Conservation (phyloP, 2,888 invertebrate species). For the Neoascia interrupta region DNA sequence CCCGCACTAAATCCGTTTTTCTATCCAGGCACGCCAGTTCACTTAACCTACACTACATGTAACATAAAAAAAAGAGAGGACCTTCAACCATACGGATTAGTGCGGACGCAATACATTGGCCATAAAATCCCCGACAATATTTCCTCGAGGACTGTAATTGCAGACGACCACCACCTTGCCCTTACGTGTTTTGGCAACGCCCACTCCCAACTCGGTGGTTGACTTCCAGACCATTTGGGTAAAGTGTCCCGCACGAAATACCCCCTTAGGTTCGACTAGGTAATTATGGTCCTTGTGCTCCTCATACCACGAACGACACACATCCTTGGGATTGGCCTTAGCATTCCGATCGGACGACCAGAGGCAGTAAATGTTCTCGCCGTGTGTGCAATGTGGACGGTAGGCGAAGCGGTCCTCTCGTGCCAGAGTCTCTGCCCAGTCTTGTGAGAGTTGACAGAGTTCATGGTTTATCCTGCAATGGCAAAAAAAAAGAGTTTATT, state of each 20-base stretch:
- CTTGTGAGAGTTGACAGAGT: slow-evolving; percentile 84
- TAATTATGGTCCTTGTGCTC: slow-evolving; percentile 81
- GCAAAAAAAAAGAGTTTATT: neutral
- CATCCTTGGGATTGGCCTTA: slow-evolving; percentile 81
- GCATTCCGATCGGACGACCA: slow-evolving; percentile 82
- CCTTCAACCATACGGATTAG: no score
- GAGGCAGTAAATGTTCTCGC: slow-evolving; percentile 83
- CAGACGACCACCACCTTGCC: slow-evolving; percentile 90
- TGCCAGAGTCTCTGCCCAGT: slow-evolving; percentile 87
- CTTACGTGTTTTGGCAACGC: slow-evolving; percentile 85
- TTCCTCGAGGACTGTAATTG: slow-evolving; percentile 73
- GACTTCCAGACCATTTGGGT: slow-evolving; percentile 88
- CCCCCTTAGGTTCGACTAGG: slow-evolving; percentile 77
- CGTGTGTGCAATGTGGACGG: slow-evolving; percentile 83
- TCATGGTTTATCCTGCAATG: slow-evolving; percentile 82
- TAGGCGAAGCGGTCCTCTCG: slow-evolving; percentile 84
- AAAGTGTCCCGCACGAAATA: slow-evolving; percentile 84
- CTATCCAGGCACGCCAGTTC: slow-evolving; percentile 61
- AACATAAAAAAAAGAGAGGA: slow-evolving; percentile 18
- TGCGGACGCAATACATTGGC: slow-evolving; percentile 71
- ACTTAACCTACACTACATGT: slow-evolving; percentile 42
- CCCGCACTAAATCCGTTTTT: slow-evolving; percentile 32
- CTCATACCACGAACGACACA: slow-evolving; percentile 82
- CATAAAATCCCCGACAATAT: slow-evolving; percentile 72
- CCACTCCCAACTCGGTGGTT: slow-evolving; percentile 86